These are phyloP conservation scores for Sebastiscus albofasciatus DNA, from an alignment of 2,797 vertebrate genomes.

Conservation along the genomic window DNA sequence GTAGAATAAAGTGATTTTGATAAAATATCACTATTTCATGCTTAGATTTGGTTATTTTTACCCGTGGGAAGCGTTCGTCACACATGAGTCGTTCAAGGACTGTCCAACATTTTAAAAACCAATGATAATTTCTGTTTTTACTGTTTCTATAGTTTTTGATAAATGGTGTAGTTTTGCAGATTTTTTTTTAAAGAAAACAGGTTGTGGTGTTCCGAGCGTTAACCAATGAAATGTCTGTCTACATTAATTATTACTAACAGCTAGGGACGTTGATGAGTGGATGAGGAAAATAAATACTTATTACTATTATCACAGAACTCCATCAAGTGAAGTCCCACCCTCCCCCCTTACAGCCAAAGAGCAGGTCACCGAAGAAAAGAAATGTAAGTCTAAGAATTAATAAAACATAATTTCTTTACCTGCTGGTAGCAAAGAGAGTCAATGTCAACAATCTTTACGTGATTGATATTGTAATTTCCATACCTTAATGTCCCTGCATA, in stretches of 20 bases:
- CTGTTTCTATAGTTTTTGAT: background rate
- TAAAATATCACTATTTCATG: background rate
- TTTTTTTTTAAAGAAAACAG: background rate
- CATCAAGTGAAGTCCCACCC: background rate
- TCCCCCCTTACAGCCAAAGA: background rate
- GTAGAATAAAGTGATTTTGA: background rate
- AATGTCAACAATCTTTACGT: background rate
- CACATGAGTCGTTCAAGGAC: background rate
- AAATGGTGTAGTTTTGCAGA: background rate
- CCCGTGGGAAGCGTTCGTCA: background rate
- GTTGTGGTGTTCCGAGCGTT: background rate
- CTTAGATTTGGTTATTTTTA: background rate
- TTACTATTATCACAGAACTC: background rate
- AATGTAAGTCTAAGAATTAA: background rate
- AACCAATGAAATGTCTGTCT: background rate
- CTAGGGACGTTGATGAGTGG: background rate
- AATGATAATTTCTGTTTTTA: background rate
- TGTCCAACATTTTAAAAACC: background rate
- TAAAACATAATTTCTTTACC: background rate
- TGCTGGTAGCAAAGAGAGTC: background rate
- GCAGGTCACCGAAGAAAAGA: background rate
- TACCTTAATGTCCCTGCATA: background rate
- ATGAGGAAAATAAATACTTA: background rate
- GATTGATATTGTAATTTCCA: background rate
- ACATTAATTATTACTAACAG: background rate